Conservation (phyloP, 2,888 invertebrate genomes). For the Physocephala rufipes region DNA sequence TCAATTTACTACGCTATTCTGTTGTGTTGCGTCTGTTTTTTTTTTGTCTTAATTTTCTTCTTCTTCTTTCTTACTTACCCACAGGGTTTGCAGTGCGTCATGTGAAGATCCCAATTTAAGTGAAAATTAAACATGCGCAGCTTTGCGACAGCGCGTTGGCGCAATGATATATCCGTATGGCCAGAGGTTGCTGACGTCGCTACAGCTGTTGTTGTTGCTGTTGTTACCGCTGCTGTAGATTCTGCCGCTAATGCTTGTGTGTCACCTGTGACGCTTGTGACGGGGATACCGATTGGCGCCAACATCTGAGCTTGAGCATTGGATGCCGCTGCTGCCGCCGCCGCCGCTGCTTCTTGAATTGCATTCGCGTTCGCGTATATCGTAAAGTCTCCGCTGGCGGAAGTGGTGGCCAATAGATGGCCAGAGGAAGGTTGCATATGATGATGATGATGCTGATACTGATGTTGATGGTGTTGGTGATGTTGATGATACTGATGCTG, state of each 20-base stretch:
- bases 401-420: slow-evolving; percentile 58
- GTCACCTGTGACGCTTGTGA: slow-evolving; percentile 5
- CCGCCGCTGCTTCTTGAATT: slow-evolving; percentile 45
- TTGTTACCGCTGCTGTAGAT: slow-evolving; percentile 39
- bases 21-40: slow-evolving; percentile 3
- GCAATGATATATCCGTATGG: slow-evolving; percentile 61
- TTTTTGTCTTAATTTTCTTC: neutral
- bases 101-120: slow-evolving; percentile 66
- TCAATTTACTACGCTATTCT: neutral
- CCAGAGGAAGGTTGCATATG: slow-evolving; percentile 49
- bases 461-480: slow-evolving; percentile 37
- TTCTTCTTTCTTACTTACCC: slow-evolving; percentile 57
- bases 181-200: slow-evolving; percentile 46
- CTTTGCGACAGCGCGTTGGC: slow-evolving; percentile 66
- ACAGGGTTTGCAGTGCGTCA: slow-evolving; percentile 66
- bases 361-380: slow-evolving; percentile 62
- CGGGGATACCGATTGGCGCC: slow-evolving; percentile 45
- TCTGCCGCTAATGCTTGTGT: slow-evolving; percentile 38
- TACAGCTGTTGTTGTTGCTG: slow-evolving; percentile 39
- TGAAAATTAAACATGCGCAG: slow-evolving; percentile 66
- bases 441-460: neutral
- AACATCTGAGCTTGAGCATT: neutral
- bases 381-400: slow-evolving; percentile 61
- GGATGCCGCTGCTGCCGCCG: slow-evolving; percentile 29
- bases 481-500: slow-evolving; percentile 45